Evolutionary conservation across 2,797 vertebrate genomes (phyloP).

Genomic region (Syngnathus rostellatus): DNA sequence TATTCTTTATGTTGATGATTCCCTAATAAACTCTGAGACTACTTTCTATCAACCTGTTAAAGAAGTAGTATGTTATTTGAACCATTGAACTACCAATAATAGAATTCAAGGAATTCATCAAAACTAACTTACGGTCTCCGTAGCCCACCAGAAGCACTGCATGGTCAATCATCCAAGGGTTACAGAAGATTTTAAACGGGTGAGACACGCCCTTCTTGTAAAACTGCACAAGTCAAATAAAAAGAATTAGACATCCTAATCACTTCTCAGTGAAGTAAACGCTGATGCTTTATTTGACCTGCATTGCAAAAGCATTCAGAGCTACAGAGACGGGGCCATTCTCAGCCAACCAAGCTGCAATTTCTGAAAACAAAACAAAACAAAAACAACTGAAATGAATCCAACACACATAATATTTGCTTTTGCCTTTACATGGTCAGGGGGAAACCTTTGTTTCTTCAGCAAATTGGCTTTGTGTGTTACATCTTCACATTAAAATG

Average conservation of each 20-base stretch:
- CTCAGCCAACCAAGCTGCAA: constrained; percentile 81
- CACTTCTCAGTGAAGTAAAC: not conserved
- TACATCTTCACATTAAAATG: not conserved
- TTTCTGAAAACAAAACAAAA: constrained; percentile 56
- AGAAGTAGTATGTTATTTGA: not conserved
- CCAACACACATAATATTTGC: not conserved
- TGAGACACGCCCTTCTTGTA: constrained; percentile 82
- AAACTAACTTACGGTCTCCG: constrained; percentile 73
- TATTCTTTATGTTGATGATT: no score
- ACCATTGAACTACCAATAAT: not conserved
- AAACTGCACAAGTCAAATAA: constrained; percentile 61
- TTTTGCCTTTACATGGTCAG: not conserved
- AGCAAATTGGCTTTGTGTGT: not conserved
- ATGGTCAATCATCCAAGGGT: constrained; percentile 86
- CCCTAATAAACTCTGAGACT: no score
- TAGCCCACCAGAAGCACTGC: constrained; percentile 86
- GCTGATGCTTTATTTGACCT: constrained; percentile 62
- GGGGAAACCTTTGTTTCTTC: no score
- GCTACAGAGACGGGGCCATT: constrained; percentile 84
- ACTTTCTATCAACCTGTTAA: no score
- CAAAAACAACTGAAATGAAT: not conserved
- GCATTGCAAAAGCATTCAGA: constrained; percentile 90
- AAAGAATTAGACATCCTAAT: not conserved
- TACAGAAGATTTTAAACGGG: constrained; percentile 80
- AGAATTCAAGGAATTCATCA: not conserved